Evolutionary conservation across 2,888 invertebrate genomes (phyloP), one percentile per base, ranked within the genome.

Genomic region (Ophioninae sp.): DNA sequence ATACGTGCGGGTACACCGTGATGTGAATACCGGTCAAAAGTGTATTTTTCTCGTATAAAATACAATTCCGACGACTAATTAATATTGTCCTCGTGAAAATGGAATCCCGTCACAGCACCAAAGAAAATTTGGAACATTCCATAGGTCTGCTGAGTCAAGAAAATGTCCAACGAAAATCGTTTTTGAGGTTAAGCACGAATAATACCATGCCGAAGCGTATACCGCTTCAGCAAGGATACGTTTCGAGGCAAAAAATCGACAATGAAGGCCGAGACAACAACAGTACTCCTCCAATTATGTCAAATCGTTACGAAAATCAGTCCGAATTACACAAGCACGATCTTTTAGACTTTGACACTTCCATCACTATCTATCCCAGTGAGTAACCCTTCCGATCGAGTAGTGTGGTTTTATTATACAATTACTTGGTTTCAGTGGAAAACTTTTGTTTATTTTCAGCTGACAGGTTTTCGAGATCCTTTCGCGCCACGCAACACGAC

Each of bases 141-240:
- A 85, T 90, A 51, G 85, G 85, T 30, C 69, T 88, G 67, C 80
- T 89, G 39, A 87, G 80, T 64, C 88, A 87, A 65, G 88, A 87
- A 58, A 89, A 84, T 58, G 30, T 64, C 30, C 87, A 87, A 30
- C 86, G 88, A 10, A 89, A 87, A 44, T 88, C 90, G 0, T 87
- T 89, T 84, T 84, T 90, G 72, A 88, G 90, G 88, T 90, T 90
- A 89, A 85, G 86, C 63, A 83, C 83, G 1, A 90, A 88, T 58
- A 86, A 76, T 59, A 83, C 84, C 0, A 88, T 88, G 3, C 88
- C 88, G 1, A 88, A 72, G 41, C 87, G 88, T 59, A 87, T 89
- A 63, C 87, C 89, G 0, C 79, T 89, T 10, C 89, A 89, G 39
- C 85, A 84, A 69, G 86, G 79, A 23, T 83, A 78, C 77, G 51